Base-by-base conservation (phyloP, 2,797 vertebrate genomes). In the Pipistrellus kuhlii region DNA sequence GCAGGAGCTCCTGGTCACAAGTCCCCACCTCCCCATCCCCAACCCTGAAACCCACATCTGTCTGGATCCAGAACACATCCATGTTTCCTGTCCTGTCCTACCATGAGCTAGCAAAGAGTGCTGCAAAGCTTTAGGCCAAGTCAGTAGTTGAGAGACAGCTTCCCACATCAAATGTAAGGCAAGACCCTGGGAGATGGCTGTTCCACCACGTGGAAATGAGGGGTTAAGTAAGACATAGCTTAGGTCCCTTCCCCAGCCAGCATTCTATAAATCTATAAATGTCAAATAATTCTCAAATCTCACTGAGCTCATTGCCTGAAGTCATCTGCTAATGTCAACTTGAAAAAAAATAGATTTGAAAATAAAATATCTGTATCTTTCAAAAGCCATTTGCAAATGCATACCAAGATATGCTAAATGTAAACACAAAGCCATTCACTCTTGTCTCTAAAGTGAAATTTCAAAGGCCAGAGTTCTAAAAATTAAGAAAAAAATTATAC, bases 261-360 rank as follows among this genome's bases (percentile, higher is more conserved):
- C 68, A 73, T 68, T 93, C 72, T 88, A 88, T 82, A 91, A 94
- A 93, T 94, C 85, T 88, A 95, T 85, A 96, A 97, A 94, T 73
- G 59, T 30, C 59, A 71, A 55, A 44, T 92, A 84, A 91, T 95
- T 94, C 90, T 90, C 91, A 82, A 88, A 94, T 81, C 93, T 96
- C 95, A 95, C 88, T 82, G 88, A 96, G 82, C 62, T 95, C 94
- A 90, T 23, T 87, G 68, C 82, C 91, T 55, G 48, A 87, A 91
- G 88, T 94, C 96, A 95, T 88, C 44, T 44, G 44, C 44, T 44
- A 53, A 62, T 62, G 59, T 12, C 27, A 62, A 62, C 13, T 62
- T 62, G 59, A 62, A 62, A 21, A 90, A 90, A 94, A 94, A 77
- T 1, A 90, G 48, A 83, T 85, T 41, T 75, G 90, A 73, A 77